These are phyloP conservation scores for Phymanthus crucifer DNA, from an alignment of 92 coral and sea anemone genomes.

Conservation along the genomic window DNA sequence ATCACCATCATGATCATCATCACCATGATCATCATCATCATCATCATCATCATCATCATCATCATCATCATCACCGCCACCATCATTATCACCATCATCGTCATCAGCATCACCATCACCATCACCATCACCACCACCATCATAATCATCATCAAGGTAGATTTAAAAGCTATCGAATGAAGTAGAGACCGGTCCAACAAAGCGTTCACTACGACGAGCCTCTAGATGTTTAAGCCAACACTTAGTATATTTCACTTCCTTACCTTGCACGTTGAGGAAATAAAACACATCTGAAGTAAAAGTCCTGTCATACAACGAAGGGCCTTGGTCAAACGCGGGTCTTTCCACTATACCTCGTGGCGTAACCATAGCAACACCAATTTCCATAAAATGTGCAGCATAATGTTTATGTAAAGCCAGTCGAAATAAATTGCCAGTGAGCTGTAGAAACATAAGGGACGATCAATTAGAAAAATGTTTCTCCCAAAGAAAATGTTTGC, in stretches of 20 bases:
- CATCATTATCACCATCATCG: too few relatives aligned
- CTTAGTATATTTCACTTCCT: not conserved
- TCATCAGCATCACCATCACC: too few relatives aligned
- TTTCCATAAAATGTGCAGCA: not conserved
- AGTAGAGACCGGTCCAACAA: too few relatives aligned
- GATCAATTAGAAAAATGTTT: not conserved
- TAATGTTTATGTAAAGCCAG: not conserved
- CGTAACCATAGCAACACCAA: conserved; percentile 56
- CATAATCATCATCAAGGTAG: too few relatives aligned
- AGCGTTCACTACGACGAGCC: not conserved
- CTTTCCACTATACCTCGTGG: conserved; percentile 36
- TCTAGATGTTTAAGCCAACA: not conserved
- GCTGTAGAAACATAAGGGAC: not conserved
- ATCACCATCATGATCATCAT: too few relatives aligned
- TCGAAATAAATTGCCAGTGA: not conserved
- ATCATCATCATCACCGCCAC: too few relatives aligned
- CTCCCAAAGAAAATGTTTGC: too few relatives aligned
- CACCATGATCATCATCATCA: too few relatives aligned
- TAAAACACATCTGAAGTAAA: not conserved
- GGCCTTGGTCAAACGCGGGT: not conserved
- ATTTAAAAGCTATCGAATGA: too few relatives aligned
- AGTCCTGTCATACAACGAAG: conserved; percentile 13
- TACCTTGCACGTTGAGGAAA: not conserved
- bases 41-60: too few relatives aligned
- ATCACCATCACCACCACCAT: too few relatives aligned